A percentile compares a stretch with the other conserved stretches of the same genome.
Conservation (phyloP, 2,797 vertebrate species). For the Chanos chanos region DNA sequence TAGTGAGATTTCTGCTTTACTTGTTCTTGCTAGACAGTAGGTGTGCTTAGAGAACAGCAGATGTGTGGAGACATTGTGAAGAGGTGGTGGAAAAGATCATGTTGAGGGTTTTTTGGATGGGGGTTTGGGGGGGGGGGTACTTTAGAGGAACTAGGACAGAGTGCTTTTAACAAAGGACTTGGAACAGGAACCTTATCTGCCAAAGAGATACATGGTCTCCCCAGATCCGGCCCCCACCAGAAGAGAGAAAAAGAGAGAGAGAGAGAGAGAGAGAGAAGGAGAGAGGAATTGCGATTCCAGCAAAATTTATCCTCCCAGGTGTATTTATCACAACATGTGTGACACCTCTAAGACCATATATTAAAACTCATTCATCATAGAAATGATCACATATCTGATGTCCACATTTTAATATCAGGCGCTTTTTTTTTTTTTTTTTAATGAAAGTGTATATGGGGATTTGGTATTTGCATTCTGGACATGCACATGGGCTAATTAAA, state of each 20-base stretch:
- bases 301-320: background rate
- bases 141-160: constrained; percentile 32
- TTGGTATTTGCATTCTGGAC: too few species aligned
- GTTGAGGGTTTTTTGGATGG: constrained; percentile 16
- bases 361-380: background rate
- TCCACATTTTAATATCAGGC: too few species aligned
- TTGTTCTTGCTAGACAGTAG: too few species aligned
- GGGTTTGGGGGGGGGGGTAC: constrained; percentile 30
- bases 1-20: too few species aligned
- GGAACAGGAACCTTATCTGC: constrained; percentile 32
- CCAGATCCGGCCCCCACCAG: constrained; percentile 25
- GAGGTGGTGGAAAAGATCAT: constrained; percentile 19
- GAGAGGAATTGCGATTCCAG: too few species aligned
- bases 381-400: too few species aligned
- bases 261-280: background rate
- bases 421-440: too few species aligned
- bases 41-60: too few species aligned
- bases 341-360: background rate
- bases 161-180: constrained; percentile 34
- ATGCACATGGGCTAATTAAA: too few species aligned
- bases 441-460: too few species aligned
- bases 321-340: background rate
- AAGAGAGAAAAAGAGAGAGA: constrained; percentile 15
- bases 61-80: background rate
- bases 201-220: constrained; percentile 37